Evolutionary conservation across 2,797 vertebrate genomes (phyloP).

Genomic region (Melopsittacus undulatus): DNA sequence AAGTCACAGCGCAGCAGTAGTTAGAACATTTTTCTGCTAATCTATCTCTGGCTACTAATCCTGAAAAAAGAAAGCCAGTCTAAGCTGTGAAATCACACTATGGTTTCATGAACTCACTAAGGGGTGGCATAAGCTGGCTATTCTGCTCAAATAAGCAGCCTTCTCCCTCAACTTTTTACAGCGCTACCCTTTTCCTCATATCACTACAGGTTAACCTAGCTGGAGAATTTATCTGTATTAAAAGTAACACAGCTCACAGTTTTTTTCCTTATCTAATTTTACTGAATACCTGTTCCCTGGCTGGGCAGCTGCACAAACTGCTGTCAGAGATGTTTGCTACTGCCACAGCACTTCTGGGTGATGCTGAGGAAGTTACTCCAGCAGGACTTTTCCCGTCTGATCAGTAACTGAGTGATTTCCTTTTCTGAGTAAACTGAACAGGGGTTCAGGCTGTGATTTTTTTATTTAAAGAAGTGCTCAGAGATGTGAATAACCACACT

Average conservation of each 20-base stretch:
- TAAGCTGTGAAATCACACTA: neutral
- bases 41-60: neutral
- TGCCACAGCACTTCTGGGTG: neutral
- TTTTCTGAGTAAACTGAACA: neutral
- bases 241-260: neutral
- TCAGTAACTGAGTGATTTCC: neutral
- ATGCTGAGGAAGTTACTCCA: neutral
- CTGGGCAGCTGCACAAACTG: neutral
- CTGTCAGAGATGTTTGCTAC: neutral
- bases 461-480: neutral
- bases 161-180: neutral
- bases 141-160: neutral
- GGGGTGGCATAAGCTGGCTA: neutral
- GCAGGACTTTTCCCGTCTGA: neutral
- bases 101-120: neutral
- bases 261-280: neutral
- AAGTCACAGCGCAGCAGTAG: neutral
- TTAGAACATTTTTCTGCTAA: neutral
- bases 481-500: neutral
- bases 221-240: neutral
- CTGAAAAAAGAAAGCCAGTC: neutral
- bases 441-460: neutral
- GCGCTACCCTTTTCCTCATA: neutral
- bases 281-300: neutral
- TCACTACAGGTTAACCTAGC: neutral